Evolutionary conservation across 35 echinoderm and acorn worm genomes (phyloP), one percentile per base, ranked within the genome.

Genomic region (Holothuria glaberrima): DNA sequence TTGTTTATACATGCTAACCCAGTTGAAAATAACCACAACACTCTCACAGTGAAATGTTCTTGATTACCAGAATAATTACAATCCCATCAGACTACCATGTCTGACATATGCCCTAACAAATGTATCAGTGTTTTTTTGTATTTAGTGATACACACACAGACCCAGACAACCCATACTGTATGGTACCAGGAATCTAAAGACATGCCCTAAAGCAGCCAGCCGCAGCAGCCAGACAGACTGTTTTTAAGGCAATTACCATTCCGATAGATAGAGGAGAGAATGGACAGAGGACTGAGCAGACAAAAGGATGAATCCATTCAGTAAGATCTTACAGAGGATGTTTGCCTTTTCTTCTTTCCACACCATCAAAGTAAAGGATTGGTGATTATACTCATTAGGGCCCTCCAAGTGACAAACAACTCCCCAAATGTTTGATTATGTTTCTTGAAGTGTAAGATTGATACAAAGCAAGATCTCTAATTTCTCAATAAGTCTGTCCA

Each of bases 201-300:
- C 63, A 66, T 25, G 63, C 63, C 70, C 36, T 33, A 3, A 19
- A 33, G 36, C 30, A 73, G 6, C 18, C 19, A 73, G 70, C 19
- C 70, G 29, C 17, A 20, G 16, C 29, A 31, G 70, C 30, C 70
- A 73, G 70, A 73, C 70, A 73, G 70, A 73, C 70, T 73, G 70
- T 73, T 29, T 73, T 73, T 73, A 29, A 73, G 36, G 70, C 70
- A 73, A 73, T 73, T 73, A 73, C 70, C 70, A 73, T 73, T 73
- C 70, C 36, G 19, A 9, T 73, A 19, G 19, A 33, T 10, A 25
- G 25, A 73, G 70, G 36, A 31, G 29, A 19, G 36, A 7, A 24
- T 73, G 29, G 36, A 33, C 19, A n/a, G n/a, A n/a, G n/a, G n/a
- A n/a, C n/a, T n/a, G n/a, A 19, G 16, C 28, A 16, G 70, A 73